These are phyloP conservation scores for Drosophila prostipennis DNA, from an alignment of 2,888 invertebrate genomes.

Conservation along the genomic window DNA sequence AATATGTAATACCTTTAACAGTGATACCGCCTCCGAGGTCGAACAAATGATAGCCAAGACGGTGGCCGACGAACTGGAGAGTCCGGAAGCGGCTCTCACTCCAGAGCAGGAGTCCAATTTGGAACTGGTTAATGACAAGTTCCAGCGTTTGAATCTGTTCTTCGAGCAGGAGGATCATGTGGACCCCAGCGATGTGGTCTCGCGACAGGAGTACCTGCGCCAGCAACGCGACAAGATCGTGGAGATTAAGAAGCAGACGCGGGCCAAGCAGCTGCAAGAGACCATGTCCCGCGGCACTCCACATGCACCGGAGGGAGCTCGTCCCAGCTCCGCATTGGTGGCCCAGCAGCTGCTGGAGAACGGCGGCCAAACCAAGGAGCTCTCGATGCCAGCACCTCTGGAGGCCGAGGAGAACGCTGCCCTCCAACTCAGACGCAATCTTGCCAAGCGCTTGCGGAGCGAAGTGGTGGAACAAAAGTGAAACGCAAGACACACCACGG, in stretches of 20 bases:
- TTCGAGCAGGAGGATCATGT: conserved; percentile 83
- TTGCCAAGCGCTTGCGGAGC: conserved; percentile 92
- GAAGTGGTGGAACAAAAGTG: conserved; percentile 90
- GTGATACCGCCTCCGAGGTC: conserved; percentile 67
- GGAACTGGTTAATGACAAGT: conserved; percentile 76
- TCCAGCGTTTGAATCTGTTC: conserved; percentile 83
- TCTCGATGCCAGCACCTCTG: conserved; percentile 38
- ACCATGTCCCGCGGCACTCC: conserved; percentile 85
- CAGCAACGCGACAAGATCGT: conserved; percentile 96
- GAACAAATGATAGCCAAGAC: conserved; percentile 80
- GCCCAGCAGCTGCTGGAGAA: conserved; percentile 88
- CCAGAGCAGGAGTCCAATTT: conserved; percentile 72
- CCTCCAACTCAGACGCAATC: conserved; percentile 91
- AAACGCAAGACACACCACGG: background rate
- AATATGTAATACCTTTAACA: conserved; percentile 25
- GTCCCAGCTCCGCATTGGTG: conserved; percentile 91
- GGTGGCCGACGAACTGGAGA: conserved; percentile 76
- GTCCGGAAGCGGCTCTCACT: conserved; percentile 77
- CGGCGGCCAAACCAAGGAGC: conserved; percentile 80
- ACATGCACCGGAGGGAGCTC: conserved; percentile 42
- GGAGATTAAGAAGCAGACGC: conserved; percentile 93
- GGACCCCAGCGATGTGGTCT: conserved; percentile 88
- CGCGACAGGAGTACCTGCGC: conserved; percentile 93
- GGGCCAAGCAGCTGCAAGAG: conserved; percentile 90
- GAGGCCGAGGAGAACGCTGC: conserved; percentile 84